Conservation (phyloP, 2,888 invertebrate species). For the Synergus itoensis region DNA sequence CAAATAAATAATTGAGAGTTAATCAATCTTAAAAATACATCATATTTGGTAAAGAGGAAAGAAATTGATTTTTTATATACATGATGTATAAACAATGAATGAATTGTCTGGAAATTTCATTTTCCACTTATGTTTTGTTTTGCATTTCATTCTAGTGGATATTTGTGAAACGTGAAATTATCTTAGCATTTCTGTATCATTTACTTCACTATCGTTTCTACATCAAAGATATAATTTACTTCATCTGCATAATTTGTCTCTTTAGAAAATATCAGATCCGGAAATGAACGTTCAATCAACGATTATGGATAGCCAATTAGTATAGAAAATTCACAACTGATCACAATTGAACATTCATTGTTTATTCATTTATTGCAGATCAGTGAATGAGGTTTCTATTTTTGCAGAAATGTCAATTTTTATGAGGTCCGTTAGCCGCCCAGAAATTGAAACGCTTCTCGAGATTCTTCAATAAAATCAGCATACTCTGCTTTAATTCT, state of each 20-base stretch:
- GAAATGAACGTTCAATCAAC: background rate
- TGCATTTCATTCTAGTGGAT: background rate
- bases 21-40: background rate
- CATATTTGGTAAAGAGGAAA: background rate
- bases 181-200: background rate
- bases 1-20: background rate
- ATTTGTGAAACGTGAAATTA: background rate
- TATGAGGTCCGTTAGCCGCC: background rate
- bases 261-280: background rate
- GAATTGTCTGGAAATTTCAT: background rate
- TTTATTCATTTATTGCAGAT: background rate
- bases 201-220: background rate
- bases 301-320: background rate
- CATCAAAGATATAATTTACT: background rate
- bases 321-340: background rate
- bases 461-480: constrained; percentile 8
- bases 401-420: background rate
- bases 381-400: background rate
- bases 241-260: background rate
- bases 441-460: background rate
- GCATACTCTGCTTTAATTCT: background rate
- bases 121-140: background rate
- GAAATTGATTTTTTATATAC: background rate
- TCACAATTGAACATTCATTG: constrained; percentile 5
- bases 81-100: background rate